Evolutionary conservation across 2,888 invertebrate genomes (phyloP).

Genomic region (Leptarthrus brevirostris): DNA sequence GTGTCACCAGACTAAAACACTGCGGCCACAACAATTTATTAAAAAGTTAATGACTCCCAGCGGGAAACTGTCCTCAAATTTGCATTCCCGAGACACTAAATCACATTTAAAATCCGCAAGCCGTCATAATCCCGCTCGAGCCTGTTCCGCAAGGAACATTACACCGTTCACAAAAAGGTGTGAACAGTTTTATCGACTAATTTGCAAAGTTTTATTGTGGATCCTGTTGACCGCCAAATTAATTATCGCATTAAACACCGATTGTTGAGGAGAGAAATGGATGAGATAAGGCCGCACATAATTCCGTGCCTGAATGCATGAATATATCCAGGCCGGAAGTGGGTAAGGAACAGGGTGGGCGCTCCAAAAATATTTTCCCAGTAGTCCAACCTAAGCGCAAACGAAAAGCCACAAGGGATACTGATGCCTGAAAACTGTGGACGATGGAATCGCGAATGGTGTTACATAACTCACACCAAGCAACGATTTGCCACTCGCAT

Average conservation of each 20-base stretch:
- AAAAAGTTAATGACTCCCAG: too few species aligned
- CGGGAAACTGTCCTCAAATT: too few species aligned
- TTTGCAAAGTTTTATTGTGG: constrained; percentile 47
- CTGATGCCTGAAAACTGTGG: not conserved
- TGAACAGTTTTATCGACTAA: constrained; percentile 38
- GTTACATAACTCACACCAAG: not conserved
- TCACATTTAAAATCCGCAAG: too few species aligned
- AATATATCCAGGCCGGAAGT: constrained; percentile 19
- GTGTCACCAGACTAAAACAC: too few species aligned
- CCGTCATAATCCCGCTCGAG: too few species aligned
- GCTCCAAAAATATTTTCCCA: constrained; percentile 42
- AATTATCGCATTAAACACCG: constrained; percentile 49
- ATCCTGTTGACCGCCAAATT: constrained; percentile 45
- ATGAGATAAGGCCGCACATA: constrained; percentile 42
- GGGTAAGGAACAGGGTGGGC: not conserved
- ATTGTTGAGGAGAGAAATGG: constrained; percentile 43
- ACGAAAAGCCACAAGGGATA: constrained; percentile 15
- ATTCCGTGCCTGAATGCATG: constrained; percentile 32
- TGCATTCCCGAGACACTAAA: too few species aligned
- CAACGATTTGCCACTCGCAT: not conserved
- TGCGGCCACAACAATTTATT: too few species aligned
- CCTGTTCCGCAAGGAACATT: not conserved
- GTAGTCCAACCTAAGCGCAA: constrained; percentile 32
- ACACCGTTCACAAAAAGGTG: constrained; percentile 28
- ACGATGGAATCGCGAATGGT: too few species aligned